Evolutionary conservation across 2,113 vertebrate species (phyloP).

Genomic region (Protomyctophum bolini): DNA sequence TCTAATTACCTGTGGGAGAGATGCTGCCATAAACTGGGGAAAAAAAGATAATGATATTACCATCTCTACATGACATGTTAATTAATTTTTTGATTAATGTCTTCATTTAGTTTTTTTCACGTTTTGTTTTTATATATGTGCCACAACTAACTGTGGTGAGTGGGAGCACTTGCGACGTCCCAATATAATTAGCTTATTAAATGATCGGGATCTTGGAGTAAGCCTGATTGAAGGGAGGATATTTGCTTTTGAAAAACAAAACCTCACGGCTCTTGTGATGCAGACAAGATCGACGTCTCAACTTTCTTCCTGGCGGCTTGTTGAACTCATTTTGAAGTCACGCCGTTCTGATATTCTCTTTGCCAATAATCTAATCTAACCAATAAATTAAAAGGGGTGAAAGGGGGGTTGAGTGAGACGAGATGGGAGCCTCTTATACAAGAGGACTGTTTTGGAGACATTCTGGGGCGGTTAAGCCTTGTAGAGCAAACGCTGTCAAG

Average conservation of each 20-base stretch:
- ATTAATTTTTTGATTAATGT: slow-evolving; percentile 51
- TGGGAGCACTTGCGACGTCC: neutral
- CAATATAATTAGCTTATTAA: slow-evolving; percentile 11
- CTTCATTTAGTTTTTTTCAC: slow-evolving; percentile 23
- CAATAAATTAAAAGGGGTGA: slow-evolving; percentile 19
- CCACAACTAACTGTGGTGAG: neutral
- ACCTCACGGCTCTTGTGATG: neutral
- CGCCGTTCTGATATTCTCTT: no score
- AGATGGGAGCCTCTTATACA: neutral
- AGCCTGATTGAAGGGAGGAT: slow-evolving; percentile 1
- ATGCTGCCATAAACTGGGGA: slow-evolving; percentile 17
- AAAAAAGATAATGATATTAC: slow-evolving; percentile 39
- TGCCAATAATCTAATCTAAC: neutral
- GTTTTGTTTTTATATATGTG: slow-evolving; percentile 13
- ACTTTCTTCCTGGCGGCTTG: no score
- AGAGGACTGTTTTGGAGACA: neutral
- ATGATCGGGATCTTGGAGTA: slow-evolving; percentile 3
- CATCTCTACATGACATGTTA: slow-evolving; percentile 41
- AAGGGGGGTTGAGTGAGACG: no score
- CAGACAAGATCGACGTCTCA: no score
- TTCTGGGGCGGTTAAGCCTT: neutral
- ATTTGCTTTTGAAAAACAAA: neutral
- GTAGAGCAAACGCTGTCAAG: neutral
- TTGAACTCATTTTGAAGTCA: no score
- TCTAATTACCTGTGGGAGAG: slow-evolving; percentile 52